Conservation (phyloP, 1,140 invertebrate genomes). For the Cyrtorhinus lividipennis region DNA sequence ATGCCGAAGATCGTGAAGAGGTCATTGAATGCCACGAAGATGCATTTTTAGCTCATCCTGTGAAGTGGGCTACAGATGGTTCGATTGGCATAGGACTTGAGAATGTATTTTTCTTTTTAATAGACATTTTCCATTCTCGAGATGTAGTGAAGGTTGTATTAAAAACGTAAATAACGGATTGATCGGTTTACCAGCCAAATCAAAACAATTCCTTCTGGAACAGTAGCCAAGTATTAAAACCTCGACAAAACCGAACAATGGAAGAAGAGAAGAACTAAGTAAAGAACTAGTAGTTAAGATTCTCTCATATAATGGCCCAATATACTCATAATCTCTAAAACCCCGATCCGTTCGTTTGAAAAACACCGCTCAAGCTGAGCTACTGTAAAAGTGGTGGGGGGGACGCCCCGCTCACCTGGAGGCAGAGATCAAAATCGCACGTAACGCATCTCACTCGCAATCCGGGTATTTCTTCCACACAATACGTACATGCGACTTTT, state of each 20-base stretch:
- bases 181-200: too few species aligned
- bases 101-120: too few species aligned
- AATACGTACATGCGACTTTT: conserved; percentile 77
- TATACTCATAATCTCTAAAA: not conserved
- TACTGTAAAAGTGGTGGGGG: not conserved
- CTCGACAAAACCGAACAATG: not conserved
- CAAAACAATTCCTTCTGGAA: too few species aligned
- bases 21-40: too few species aligned
- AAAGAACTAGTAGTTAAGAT: not conserved
- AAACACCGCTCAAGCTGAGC: not conserved
- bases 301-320: not conserved
- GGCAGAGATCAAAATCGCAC: conserved; percentile 80
- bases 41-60: too few species aligned
- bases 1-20: too few species aligned
- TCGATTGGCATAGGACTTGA: too few species aligned
- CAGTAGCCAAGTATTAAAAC: not conserved
- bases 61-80: too few species aligned
- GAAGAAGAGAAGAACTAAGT: not conserved
- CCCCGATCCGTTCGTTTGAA: not conserved
- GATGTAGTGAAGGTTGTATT: too few species aligned
- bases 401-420: conserved; percentile 56
- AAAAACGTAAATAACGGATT: too few species aligned
- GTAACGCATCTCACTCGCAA: conserved; percentile 75
- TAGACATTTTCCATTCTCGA: too few species aligned
- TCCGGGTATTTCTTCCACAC: conserved; percentile 75